Conservation (phyloP, 2,113 vertebrate species). For the Megaptera novaeangliae region DNA sequence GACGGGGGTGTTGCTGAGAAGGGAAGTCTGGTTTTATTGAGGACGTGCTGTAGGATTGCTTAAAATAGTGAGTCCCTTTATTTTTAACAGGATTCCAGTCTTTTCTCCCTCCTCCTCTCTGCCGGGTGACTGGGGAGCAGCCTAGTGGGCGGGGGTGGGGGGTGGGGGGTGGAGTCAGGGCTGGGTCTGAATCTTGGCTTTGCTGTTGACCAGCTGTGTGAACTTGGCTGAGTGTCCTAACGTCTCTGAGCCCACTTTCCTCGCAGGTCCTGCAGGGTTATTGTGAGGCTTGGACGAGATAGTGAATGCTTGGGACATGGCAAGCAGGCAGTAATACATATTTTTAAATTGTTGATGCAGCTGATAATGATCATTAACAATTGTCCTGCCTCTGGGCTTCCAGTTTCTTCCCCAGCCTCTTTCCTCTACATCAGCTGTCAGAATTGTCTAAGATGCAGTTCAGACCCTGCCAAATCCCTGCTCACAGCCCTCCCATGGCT, state of each 20-base stretch:
- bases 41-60: not conserved
- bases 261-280: not conserved
- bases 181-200: not conserved
- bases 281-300: not conserved
- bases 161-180: not conserved
- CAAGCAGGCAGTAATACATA: not conserved
- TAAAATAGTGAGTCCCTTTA: not conserved
- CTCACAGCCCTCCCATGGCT: not conserved
- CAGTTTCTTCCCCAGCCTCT: not conserved
- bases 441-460: not conserved
- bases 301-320: not conserved
- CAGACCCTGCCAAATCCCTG: not conserved
- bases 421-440: not conserved
- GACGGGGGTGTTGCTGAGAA: not conserved
- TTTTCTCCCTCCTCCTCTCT: not conserved
- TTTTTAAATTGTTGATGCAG: not conserved
- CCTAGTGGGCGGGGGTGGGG: accelerated
- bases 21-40: not conserved
- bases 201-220: not conserved
- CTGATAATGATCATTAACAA: not conserved
- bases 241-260: not conserved
- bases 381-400: not conserved
- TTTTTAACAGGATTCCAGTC: not conserved
- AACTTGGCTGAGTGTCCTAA: not conserved
- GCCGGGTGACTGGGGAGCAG: not conserved